phyloP scores from a whole-genome alignment of 2,113 vertebrate species.

The Physeter macrocephalus region DNA sequence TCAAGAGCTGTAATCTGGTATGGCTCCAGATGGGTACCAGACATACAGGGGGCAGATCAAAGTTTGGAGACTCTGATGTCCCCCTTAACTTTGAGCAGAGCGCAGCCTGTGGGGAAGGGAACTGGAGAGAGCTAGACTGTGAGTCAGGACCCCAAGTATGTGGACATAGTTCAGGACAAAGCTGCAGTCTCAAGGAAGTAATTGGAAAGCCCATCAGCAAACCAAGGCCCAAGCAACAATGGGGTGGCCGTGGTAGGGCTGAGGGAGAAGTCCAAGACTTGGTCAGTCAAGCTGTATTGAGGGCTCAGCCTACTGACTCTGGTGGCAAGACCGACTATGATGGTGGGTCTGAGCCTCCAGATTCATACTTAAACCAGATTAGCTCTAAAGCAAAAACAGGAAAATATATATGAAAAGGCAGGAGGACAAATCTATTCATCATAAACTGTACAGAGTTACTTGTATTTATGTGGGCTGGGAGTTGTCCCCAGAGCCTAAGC shows the following conservation, averaged over 20 bases:
- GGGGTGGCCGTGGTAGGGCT: fast-evolving
- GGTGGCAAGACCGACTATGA: background rate
- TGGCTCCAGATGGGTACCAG: too few species aligned
- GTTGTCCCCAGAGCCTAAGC: background rate
- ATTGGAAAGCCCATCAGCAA: background rate
- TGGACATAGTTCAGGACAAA: background rate
- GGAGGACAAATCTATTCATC: background rate
- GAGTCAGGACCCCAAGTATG: background rate
- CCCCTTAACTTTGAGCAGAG: background rate
- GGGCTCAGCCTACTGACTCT: background rate
- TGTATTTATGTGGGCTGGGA: background rate
- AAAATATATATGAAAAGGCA: background rate
- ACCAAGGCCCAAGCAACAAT: background rate
- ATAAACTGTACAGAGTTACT: background rate
- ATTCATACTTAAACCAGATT: background rate
- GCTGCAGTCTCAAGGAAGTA: background rate
- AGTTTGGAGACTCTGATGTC: background rate
- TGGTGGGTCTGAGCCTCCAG: background rate
- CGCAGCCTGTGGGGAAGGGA: background rate
- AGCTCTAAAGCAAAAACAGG: background rate
- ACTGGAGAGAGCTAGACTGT: background rate
- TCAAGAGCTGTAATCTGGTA: background rate
- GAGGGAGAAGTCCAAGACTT: background rate
- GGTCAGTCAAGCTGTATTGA: background rate
- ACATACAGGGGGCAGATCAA: fast-evolving